A percentile compares a stretch with the other conserved stretches of the same genome.
phyloP scores from a whole-genome alignment of 2,113 vertebrate species.

The Brachyhypopomus gauderio region DNA sequence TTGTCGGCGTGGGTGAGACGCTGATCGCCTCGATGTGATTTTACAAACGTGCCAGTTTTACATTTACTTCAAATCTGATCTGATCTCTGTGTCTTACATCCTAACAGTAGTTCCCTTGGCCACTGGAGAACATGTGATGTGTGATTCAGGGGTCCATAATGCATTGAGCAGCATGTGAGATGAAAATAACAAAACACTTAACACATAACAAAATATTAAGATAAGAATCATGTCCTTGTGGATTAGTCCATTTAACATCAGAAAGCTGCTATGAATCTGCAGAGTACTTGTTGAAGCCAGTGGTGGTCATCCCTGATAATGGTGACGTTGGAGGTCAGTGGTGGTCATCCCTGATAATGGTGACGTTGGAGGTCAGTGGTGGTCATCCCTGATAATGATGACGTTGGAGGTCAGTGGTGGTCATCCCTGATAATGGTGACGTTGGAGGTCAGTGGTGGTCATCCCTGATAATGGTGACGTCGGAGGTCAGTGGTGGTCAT shows the following conservation, averaged over 20 bases:
- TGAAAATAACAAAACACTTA: neutral
- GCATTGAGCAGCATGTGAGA: neutral
- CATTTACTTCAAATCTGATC: neutral
- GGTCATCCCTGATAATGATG: neutral
- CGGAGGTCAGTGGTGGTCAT: conserved; percentile 15
- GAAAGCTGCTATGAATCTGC: neutral
- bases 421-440: neutral
- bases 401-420: conserved; percentile 18
- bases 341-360: neutral
- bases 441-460: conserved; percentile 20
- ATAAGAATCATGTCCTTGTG: neutral
- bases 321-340: neutral
- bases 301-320: neutral
- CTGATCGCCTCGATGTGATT: neutral
- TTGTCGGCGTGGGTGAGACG: neutral
- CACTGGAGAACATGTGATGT: neutral
- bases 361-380: conserved; percentile 11
- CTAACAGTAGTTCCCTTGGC: neutral
- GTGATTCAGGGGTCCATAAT: neutral
- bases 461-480: neutral
- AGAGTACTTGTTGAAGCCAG: conserved; percentile 12
- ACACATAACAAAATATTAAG: neutral
- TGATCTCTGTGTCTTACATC: neutral
- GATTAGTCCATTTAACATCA: neutral
- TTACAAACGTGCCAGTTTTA: neutral